Evolutionary conservation across 2,888 invertebrate species (phyloP), one percentile per base, ranked within the genome.

Genomic region (Pycnomerus fuliginosus): DNA sequence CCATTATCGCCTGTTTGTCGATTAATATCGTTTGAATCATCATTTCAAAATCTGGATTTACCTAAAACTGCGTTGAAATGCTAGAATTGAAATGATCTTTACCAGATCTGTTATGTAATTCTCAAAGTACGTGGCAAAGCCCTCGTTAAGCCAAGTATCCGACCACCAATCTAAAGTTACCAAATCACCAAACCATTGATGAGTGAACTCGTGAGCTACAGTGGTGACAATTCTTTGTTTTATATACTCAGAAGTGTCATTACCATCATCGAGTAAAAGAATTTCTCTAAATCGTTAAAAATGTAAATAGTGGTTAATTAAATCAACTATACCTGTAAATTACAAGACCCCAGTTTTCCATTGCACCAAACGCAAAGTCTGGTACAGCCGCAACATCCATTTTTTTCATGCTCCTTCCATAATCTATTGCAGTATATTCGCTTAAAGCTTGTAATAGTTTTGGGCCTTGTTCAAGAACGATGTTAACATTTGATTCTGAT

Each of bases 301-400:
- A n/a, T n/a, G n/a, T n/a, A n/a, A n/a, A n/a, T n/a, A n/a, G n/a
- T n/a, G n/a, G n/a, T n/a, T n/a, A n/a, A n/a, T n/a, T n/a, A n/a
- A n/a, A n/a, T n/a, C n/a, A n/a, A n/a, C n/a, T n/a, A n/a, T n/a
- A n/a, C n/a, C n/a, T n/a, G 70, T 86, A 92, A 3, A 86, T 90
- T 3, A 91, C 78, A 12, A 92, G 74, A 5, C 92, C 92, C 90
- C 91, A 92, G 67, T 93, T 93, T 67, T 91, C 90, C 91, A 92
- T 91, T 33, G 91, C 91, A 29, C 87, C 88, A 50, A 86, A 83
- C 33, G 79, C 78, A 66, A 91, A 90, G 65, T 91, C 88, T 0
- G 89, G 84, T 43, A 93, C 77, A 1, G 89, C 90, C 7, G 90
- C 82, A 61, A 90, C 81, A 62, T 91, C 87, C 68, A 90, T 77